Base-by-base conservation (phyloP, 2,113 vertebrate species). In the Progne subis region DNA sequence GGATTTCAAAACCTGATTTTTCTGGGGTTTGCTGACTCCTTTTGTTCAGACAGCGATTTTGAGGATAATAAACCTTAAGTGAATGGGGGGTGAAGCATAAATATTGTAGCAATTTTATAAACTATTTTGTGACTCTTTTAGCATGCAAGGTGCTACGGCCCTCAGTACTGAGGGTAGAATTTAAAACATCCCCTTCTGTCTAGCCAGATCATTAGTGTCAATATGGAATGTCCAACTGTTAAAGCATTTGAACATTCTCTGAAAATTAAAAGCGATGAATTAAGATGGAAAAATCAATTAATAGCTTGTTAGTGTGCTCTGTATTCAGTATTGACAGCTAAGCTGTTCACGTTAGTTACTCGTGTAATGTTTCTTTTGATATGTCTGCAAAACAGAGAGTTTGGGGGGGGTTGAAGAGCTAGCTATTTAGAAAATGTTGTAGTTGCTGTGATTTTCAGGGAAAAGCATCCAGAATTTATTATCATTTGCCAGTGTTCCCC, bases 201-300 rank as follows among this genome's bases (percentile, higher is more conserved):
- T 74, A 64, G 93, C 75, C 96, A 96, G 95, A 93, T 97, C 97
- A 96, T 98, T 97, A 97, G 76, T 94, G 92, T 94, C 95, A 91
- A 41, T 88, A 63, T 50, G 61, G 84, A 95, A 94, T 25, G 34
- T 95, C 97, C 94, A 81, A 91, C 94, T 96, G 92, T 97, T 97
- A 92, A 91, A 96, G 78, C 90, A 94, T 95, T 94, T 96, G 87
- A 96, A 82, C 95, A 83, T 92, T 94, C 88, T 96, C 94, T 96
- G 94, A 97, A 91, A 97, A 95, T 97, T 96, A 97, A 98, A 98
- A 91, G 80, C 26, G 12, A 78, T 92, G 91, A 96, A 95, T 75
- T 26, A 92, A 96, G 83, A 96, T 97, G 96, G 96, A 91, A 97
- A 98, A 98, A 97, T 98, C 97, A 97, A 97, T 98, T 98, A 98